These are phyloP conservation scores for Bombus huntii DNA, from an alignment of 1,140 invertebrate species.

Conservation along the genomic window DNA sequence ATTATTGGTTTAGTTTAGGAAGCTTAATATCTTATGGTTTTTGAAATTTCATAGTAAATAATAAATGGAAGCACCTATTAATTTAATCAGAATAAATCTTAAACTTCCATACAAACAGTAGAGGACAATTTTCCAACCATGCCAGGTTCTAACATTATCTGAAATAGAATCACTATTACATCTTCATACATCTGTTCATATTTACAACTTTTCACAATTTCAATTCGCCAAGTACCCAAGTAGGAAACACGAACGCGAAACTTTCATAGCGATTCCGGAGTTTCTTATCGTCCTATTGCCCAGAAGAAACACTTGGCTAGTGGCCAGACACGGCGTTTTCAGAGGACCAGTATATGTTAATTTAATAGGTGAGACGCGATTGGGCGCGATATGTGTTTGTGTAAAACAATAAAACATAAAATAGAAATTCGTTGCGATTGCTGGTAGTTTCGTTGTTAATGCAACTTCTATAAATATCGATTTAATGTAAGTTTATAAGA, in stretches of 20 bases:
- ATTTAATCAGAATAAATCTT: background rate
- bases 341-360: slow-evolving; percentile 1
- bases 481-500: background rate
- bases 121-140: too few species aligned
- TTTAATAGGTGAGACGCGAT: slow-evolving; percentile 29
- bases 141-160: background rate
- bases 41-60: too few species aligned
- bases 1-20: background rate
- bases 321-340: background rate
- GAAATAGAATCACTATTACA: background rate
- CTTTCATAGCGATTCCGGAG: background rate
- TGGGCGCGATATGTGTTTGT: background rate
- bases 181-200: background rate
- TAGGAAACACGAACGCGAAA: background rate
- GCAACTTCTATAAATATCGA: background rate
- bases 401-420: background rate
- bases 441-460: background rate
- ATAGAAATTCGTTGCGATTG: background rate
- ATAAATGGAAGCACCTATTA: background rate
- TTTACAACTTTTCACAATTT: background rate
- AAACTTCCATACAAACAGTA: background rate
- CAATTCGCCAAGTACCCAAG: background rate
- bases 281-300: background rate
- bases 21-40: background rate
- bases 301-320: background rate